Base-by-base conservation (phyloP, 2,797 vertebrate species). In the Brachymystax lenok region DNA sequence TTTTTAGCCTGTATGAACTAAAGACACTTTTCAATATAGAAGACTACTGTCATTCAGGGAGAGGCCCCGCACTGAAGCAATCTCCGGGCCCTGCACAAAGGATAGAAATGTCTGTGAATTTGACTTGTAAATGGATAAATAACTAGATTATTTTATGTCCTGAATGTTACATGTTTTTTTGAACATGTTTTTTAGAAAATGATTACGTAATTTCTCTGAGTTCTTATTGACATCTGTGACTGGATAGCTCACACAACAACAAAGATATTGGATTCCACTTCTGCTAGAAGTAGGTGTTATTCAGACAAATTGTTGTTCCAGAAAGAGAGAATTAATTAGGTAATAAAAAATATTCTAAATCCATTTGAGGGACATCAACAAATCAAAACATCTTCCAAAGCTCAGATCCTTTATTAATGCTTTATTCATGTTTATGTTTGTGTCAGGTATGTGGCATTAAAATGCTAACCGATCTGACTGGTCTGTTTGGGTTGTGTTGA, bases 11-110 rank as follows among this genome's bases (percentile, higher is more conserved):
- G 13, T 1, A 33, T 70, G 51, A 80, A 84, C 79, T 73, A 12
- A 80, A 66, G 83, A 69, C 84, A 85, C 83, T 85, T 79, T 79
- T 56, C 13, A 21, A 80, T 35, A n/a, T 5, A 28, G n/a, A 71
- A 77, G 74, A 90, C 52, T 3, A 2, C 78, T 87, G 79, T 88
- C 74, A 75, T 84, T 91, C 86, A 90, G 90, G 91, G 84, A 88
- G 79, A 77, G 80, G 78, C 71, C 76, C 77, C 30, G 4, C 70
- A n/a, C 19, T 12, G 30, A 67, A 30, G 13, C n/a, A n/a, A 33
- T 74, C 10, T 33, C 59, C 0, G 70, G 78, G 86, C 78, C 77
- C 74, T 80, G 83, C 86, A 88, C 84, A 88, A 52, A 79, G 12
- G 54, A 84, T 84, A 61, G 76, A 78, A 85, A 33, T 1, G 40